Evolutionary conservation across 2,888 invertebrate species (phyloP), one percentile per base, ranked within the genome.

Genomic region (Coelogynopora nodosa): DNA sequence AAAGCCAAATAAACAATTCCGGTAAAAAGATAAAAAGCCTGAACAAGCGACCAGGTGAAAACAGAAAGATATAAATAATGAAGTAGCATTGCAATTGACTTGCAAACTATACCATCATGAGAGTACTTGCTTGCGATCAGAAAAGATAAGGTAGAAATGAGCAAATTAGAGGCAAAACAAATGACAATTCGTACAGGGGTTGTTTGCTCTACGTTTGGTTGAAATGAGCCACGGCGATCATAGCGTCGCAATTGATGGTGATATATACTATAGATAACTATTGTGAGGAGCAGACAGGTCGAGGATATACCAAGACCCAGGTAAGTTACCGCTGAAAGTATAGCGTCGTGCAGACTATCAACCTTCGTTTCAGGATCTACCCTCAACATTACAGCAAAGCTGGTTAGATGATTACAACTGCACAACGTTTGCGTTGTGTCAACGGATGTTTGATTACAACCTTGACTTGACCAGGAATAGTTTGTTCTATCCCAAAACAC

Each of bases 51-150:
- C 74, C 74, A 74, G 18, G 74, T 74, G 23, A 74, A 74, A 5
- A 74, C 74, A 13, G 74, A 74, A 74, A 74, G 74, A 23, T 74
- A 74, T 2, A 74, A 23, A 74, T 74, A 74, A 26, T 74, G 74
- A 13, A 74, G 27, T 23, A 26, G 2, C 10, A 74, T 23, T 74
- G 74, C 74, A 5, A 74, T 74, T 2, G 2, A 5, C 23, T 74
- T 74, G 23, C 74, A 74, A 13, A 74, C 2, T 23, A 74, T 74
- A 23, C 5, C 23, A 23, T 74, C 23, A 23, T 74, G 18, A 5
- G 18, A 2, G 5, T 5, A 26, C 27, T 23, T 74, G 27, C 74
- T 74, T 2, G 2, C 74, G 27, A 74, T 26, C 5, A 74, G 5
- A 26, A 74, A 74, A 13, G 23, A 5, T n/a, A 74, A 2, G 2